Evolutionary conservation across 2,888 invertebrate species (phyloP), one percentile per base, ranked within the genome.

Genomic region (Chirona hameri): DNA sequence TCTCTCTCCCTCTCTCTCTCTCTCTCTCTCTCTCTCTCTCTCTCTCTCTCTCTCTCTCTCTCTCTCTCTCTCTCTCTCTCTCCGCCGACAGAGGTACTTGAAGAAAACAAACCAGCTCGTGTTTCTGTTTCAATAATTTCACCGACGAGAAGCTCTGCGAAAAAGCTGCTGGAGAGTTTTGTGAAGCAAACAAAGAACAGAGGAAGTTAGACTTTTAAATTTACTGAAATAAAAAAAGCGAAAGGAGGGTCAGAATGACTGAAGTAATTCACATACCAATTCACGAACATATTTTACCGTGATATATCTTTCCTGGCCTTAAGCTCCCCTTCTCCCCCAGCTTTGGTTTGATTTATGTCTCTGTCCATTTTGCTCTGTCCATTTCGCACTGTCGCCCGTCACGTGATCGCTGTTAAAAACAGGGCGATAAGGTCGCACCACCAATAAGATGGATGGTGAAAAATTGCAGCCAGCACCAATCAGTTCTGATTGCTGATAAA

Each of bases 391-490:
- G 29, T 31, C 72, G 27, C 39, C 1, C 24, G 31, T 76, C 24
- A 14, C 46, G 76, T 76, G 76, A 24, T 46, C 46, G 39, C 18
- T 76, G 76, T 76, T 76, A 76, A 76, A 69, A 76, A 76, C 21
- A 46, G 39, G 24, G 76, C 24, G 76, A 46, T 76, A 76, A 76
- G 24, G 46, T 24, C n/a, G 76, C 39, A 24, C 24, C 39, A 24
- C 39, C 76, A 76, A 76, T 46, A 46, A 76, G 46, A 46, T 76
- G 46, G 46, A 76, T 76, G 76, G 27, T 46, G 76, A 76, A 76
- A 76, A 76, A 76, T 76, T 76, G 76, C 46, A 46, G 39, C 76
- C 9, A 24, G 24, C 31, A 21, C 76, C 76, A 46, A 46, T 76
- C 76, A 46, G 39, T 12, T 12, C 46, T 24, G 46, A 46, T 76